phyloP scores from a whole-genome alignment of 1,140 invertebrate species.

The Ridgeia piscesae region DNA sequence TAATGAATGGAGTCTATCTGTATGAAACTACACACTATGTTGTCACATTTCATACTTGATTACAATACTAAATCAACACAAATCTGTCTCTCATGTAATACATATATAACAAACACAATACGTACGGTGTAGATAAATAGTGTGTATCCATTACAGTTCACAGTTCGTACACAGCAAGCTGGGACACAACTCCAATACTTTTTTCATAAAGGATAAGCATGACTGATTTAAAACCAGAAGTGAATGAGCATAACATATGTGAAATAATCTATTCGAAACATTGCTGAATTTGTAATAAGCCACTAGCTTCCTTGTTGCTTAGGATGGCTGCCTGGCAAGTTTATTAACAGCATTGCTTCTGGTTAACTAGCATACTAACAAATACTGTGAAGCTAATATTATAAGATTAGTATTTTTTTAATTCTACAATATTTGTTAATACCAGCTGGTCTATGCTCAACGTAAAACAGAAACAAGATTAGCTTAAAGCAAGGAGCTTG shows the following conservation, averaged over 20 bases:
- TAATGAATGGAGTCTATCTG: not conserved
- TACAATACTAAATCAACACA: not conserved
- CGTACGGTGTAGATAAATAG: too few species aligned
- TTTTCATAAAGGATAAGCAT: too few species aligned
- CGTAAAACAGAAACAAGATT: not conserved
- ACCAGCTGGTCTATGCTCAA: not conserved
- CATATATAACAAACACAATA: too few species aligned
- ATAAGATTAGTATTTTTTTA: too few species aligned
- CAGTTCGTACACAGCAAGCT: too few species aligned
- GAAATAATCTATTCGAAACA: not conserved
- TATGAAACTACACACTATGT: not conserved
- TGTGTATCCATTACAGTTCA: too few species aligned
- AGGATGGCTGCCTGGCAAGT: not conserved
- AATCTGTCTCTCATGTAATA: not conserved
- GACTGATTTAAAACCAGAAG: too few species aligned
- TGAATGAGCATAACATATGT: too few species aligned
- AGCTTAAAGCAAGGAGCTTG: not conserved
- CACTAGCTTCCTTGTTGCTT: not conserved
- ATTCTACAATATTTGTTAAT: not conserved
- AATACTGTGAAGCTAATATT: too few species aligned
- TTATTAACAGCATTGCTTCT: not conserved
- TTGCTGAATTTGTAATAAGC: not conserved
- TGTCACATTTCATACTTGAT: not conserved
- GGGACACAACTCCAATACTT: too few species aligned
- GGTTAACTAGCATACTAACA: too few species aligned